Percentiles rank a stretch among this genome's conserved stretches.
These are phyloP conservation scores for Neopipo cinnamomea DNA, from an alignment of 2,113 vertebrate genomes.

Conservation along the genomic window DNA sequence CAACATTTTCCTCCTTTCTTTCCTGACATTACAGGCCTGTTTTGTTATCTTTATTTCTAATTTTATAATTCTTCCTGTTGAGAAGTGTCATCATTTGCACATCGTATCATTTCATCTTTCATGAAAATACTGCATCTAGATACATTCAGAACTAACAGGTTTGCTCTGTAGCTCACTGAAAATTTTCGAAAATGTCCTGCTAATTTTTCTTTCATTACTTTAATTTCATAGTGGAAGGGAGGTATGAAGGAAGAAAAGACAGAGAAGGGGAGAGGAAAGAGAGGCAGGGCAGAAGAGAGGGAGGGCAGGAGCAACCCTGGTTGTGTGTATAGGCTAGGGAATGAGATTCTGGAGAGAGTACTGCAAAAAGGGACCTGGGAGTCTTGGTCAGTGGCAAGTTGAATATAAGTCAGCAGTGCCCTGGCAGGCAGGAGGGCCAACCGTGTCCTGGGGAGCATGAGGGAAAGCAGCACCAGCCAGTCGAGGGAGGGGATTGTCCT, in stretches of 20 bases:
- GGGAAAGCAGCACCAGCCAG: rapidly evolving
- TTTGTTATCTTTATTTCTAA: background rate
- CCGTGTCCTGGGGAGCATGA: rapidly evolving
- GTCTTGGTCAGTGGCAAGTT: rapidly evolving
- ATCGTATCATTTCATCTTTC: background rate
- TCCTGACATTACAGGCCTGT: background rate
- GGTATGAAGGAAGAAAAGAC: background rate
- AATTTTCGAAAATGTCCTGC: background rate
- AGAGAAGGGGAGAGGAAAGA: background rate
- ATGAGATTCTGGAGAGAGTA: background rate
- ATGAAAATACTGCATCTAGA: background rate
- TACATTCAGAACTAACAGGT: background rate
- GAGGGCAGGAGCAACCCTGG: background rate
- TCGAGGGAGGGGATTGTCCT: background rate
- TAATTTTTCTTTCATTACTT: background rate
- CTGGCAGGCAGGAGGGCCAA: background rate
- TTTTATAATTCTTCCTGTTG: background rate
- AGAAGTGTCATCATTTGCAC: background rate
- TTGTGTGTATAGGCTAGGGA: background rate
- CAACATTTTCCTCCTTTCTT: background rate
- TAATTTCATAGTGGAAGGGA: background rate
- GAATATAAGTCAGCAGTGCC: background rate
- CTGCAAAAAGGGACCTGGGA: background rate
- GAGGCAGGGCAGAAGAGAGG: too few relatives aligned
- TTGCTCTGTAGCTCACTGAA: background rate